phyloP scores from a whole-genome alignment of 2,113 vertebrate genomes.

The Illadopsis cleaveri region DNA sequence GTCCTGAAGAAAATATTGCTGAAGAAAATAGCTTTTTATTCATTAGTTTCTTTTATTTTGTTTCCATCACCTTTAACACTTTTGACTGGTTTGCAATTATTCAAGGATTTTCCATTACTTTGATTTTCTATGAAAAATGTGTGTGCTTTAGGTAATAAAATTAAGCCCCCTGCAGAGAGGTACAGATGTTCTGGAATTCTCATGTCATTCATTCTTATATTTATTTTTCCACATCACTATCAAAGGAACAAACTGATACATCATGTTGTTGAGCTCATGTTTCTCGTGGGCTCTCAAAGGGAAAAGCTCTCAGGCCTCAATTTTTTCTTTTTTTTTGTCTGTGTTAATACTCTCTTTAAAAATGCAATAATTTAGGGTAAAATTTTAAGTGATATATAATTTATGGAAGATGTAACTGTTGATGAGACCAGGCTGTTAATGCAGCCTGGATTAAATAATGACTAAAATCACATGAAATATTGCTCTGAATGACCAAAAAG shows the following conservation, averaged over 20 bases:
- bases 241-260: background rate
- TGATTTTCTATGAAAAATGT: background rate
- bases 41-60: background rate
- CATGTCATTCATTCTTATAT: rapidly evolving
- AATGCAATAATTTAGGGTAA: background rate
- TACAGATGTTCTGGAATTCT: background rate
- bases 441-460: background rate
- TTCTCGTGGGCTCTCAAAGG: background rate
- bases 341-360: background rate
- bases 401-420: background rate
- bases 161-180: background rate
- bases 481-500: background rate
- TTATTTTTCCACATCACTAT: background rate
- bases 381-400: background rate
- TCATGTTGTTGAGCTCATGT: background rate
- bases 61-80: background rate
- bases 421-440: background rate
- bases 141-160: background rate
- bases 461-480: background rate
- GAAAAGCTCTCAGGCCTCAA: background rate
- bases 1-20: background rate
- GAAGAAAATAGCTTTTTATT: background rate
- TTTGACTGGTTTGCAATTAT: background rate
- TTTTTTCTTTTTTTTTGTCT: background rate
- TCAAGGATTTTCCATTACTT: background rate